A percentile compares a stretch with the other conserved stretches of the same genome.
Evolutionary conservation across 2,797 vertebrate genomes (phyloP).

Genomic region (Danio albolineatus): DNA sequence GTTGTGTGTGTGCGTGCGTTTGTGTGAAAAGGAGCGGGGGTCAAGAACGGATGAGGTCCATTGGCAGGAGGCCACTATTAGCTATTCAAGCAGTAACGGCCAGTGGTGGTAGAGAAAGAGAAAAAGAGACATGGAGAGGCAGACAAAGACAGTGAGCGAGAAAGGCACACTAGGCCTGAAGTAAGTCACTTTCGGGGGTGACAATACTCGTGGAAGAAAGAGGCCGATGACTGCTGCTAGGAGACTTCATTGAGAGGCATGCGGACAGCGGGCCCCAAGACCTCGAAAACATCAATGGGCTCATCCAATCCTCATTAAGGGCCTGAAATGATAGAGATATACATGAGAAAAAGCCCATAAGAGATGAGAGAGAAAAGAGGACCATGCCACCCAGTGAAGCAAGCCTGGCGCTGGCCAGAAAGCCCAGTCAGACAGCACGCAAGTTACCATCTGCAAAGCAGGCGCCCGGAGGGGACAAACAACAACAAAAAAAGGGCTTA

Average conservation of each 20-base stretch:
- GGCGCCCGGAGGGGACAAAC: not conserved
- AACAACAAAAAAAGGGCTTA: not conserved
- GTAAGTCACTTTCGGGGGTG: conserved; percentile 85
- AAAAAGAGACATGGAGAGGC: conserved; percentile 62
- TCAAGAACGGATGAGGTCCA: conserved; percentile 80
- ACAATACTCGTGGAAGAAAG: conserved; percentile 83
- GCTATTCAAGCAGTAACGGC: conserved; percentile 85
- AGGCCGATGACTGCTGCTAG: conserved; percentile 82
- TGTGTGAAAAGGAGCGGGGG: conserved; percentile 79
- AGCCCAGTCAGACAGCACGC: conserved; percentile 27
- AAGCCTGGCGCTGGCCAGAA: conserved; percentile 46
- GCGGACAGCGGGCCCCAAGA: conserved; percentile 74
- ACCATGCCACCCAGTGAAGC: conserved; percentile 61
- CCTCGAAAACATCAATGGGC: conserved; percentile 76
- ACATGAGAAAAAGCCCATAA: conserved; percentile 76
- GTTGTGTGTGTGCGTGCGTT: conserved; percentile 37
- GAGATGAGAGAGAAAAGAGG: conserved; percentile 72
- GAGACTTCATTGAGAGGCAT: conserved; percentile 80
- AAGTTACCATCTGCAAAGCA: conserved; percentile 55
- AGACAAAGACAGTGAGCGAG: conserved; percentile 64
- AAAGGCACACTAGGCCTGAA: conserved; percentile 76
- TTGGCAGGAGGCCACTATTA: conserved; percentile 82
- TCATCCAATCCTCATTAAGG: conserved; percentile 79
- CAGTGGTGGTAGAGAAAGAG: conserved; percentile 70
- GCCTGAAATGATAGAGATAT: conserved; percentile 80